Base-by-base conservation (phyloP, 2,888 invertebrate genomes). In the Anaspis maculata region DNA sequence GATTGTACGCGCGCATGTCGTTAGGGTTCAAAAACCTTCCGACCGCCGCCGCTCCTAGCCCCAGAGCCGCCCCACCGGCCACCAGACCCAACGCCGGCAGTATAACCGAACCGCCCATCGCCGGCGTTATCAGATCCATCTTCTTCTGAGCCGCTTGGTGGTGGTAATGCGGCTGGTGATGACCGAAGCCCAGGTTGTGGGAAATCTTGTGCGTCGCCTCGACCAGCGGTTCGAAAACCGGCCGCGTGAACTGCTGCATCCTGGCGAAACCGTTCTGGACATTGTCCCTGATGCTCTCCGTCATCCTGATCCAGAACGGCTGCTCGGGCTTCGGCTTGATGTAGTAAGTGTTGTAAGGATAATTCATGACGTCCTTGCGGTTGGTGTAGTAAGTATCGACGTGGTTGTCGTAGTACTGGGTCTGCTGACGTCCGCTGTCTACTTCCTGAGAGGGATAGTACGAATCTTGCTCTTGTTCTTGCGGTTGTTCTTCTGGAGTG, bases 151-250 rank as follows among this genome's bases (percentile, higher is more conserved):
- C 68, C 2, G 29, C 30, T 3, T 21, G 26, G 7, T 31, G 13
- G 10, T 34, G 34, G 3, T 14, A 25, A 11, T 19, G 9, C 5
- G 5, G 9, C 5, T 19, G 5, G 19, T 19, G 5, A 19, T 9
- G 5, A 5, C 19, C 19, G 5, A 83, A 66, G 1, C 85, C 85
- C 25, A 85, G 67, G 57, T 85, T 85, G 45, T 82, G 76, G 0
- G 83, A 80, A 37, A 85, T 84, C 59, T 84, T 85, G 5, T 83
- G 82, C 0, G 84, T 81, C 0, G 83, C 85, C 62, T 85, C 84
- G 1, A 83, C 76, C 16, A 86, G 60, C 1, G 86, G 84, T 34
- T 83, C 83, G 15, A 81, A 68, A 1, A 82, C 79, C 2, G 79
- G 79, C 37, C 75, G 68, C 0, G 79, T 72, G 7, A 82, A 59